A percentile compares a stretch with the other conserved stretches of the same genome.
Evolutionary conservation across 1,140 invertebrate species (phyloP).

Genomic region (Bombus pascuorum): DNA sequence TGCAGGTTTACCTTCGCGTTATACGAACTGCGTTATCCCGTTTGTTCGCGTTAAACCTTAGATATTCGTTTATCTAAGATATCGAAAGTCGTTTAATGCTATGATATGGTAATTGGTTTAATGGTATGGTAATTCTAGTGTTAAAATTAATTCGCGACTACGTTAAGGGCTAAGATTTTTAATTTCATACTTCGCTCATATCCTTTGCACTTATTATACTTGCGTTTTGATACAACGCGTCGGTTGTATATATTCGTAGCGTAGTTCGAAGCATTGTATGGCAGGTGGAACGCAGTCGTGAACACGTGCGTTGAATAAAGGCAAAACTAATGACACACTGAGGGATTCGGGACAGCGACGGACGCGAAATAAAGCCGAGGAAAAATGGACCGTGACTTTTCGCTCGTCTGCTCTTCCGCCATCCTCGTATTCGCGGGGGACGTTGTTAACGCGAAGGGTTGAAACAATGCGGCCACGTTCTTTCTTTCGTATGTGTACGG

Average conservation of each 20-base stretch:
- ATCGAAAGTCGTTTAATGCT: no score
- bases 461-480: conserved; percentile 27
- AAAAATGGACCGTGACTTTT: conserved; percentile 45
- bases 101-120: no score
- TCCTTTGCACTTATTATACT: no score
- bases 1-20: no score
- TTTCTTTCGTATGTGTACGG: background rate
- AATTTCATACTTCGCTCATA: no score
- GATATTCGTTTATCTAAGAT: no score
- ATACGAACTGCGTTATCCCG: no score
- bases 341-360: conserved; percentile 58
- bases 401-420: conserved; percentile 24
- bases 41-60: no score
- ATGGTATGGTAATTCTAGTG: no score
- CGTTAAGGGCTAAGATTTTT: no score
- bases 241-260: background rate
- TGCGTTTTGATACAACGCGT: no score
- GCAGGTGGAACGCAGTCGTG: background rate
- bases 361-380: conserved; percentile 40
- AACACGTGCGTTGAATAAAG: conserved; percentile 55
- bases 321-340: conserved; percentile 62
- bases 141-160: no score
- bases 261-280: background rate
- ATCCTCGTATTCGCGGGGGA: conserved; percentile 31
- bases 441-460: conserved; percentile 32